Evolutionary conservation across 2,797 vertebrate species (phyloP), one percentile per base, ranked within the genome.

Genomic region (Sebastes oblongus): DNA sequence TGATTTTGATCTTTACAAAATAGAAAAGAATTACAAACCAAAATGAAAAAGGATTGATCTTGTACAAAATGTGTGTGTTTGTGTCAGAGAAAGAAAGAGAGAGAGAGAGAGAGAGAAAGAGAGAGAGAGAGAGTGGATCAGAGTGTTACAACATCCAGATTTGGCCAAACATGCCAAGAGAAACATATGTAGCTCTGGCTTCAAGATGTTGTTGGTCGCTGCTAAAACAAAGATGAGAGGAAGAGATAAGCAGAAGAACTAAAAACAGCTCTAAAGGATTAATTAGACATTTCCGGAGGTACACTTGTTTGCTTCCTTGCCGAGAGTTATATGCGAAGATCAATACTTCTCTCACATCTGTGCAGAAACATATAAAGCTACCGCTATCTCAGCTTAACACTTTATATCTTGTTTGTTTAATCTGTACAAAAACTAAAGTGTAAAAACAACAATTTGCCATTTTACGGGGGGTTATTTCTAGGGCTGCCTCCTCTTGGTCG

Each of bases 151-250:
- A 46, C 18, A 50, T 22, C 59, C 36, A 74, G 1, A 69, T 64
- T 66, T 66, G 39, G 34, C 2, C 20, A 60, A 66, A 68, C 3
- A 10, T 39, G 56, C 66, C 24, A 80, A 85, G 65, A 81, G 18
- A 84, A 82, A 78, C 52, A 56, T 0, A 78, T 36, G 52, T 0
- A 14, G 1, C 18, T 71, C 5, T 69, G 72, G 34, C 52, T 71
- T 55, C 55, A 66, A 27, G 32, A 76, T 30, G 75, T 58, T 18
- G 22, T 27, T 46, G 24, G 58, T 54, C 3, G 0, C 36, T 54
- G 34, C 42, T 30, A 12, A 64, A 80, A 73, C 59, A 71, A 61
- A 60, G 12, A 55, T 20, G 10, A 34, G 24, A 46, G 8, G 32
- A 52, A 34, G 13, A 69, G 14, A 61, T 29, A 42, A 70, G 20